Evolutionary conservation across 2,888 invertebrate species (phyloP).

Genomic region (Morpho deidamia): DNA sequence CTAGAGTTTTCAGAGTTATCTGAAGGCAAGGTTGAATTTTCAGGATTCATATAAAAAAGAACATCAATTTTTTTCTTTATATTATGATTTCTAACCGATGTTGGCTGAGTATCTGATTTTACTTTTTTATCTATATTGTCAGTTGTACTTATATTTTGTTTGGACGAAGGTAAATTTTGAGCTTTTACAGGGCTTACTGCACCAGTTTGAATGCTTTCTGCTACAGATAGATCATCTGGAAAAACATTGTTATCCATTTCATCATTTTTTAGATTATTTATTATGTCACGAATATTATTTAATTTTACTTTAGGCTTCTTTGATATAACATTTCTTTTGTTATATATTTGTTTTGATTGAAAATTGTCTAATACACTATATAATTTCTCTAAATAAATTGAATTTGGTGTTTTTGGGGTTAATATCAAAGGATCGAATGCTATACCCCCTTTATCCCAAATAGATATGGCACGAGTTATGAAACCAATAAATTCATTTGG

Average conservation of each 20-base stretch:
- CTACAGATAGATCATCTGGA: constrained; percentile 42
- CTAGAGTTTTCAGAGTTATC: not conserved
- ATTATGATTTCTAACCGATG: no score
- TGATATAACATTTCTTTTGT: constrained; percentile 12
- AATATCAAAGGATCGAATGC: constrained; percentile 55
- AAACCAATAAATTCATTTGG: constrained; percentile 50
- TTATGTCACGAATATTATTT: constrained; percentile 65
- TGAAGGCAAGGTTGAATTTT: constrained; percentile 1
- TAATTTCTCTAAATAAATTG: constrained; percentile 47
- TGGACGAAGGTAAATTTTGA: not conserved
- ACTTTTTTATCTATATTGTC: no score
- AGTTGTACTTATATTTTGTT: not conserved
- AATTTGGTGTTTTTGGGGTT: constrained; percentile 41
- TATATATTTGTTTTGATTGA: constrained; percentile 18
- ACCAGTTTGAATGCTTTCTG: constrained; percentile 36
- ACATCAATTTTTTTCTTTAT: constrained; percentile 50
- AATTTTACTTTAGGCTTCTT: constrained; percentile 36
- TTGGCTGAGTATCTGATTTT: no score
- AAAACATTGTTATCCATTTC: constrained; percentile 28
- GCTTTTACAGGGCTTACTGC: not conserved
- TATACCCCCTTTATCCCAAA: constrained; percentile 68
- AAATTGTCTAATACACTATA: constrained; percentile 39
- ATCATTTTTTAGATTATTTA: constrained; percentile 48
- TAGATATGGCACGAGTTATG: constrained; percentile 49
- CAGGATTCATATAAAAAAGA: constrained; percentile 33